Percentiles rank a stretch among this genome's conserved stretches.
phyloP scores from a whole-genome alignment of 2,113 vertebrate species.

The Ailurus styani region DNA sequence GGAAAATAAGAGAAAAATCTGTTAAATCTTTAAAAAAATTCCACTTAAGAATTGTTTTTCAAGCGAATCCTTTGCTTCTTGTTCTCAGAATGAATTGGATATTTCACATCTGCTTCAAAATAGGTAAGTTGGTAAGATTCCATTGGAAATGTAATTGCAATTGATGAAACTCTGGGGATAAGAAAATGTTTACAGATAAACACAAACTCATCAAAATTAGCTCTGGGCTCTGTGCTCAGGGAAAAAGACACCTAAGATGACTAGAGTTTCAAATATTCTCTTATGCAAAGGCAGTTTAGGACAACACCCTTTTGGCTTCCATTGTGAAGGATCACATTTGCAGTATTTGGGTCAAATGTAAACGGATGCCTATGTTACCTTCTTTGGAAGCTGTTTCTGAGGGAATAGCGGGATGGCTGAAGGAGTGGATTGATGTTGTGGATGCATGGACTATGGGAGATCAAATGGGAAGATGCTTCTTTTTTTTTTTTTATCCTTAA shows the following conservation, averaged over 20 bases:
- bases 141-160: neutral
- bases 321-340: neutral
- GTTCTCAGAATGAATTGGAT: neutral
- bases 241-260: neutral
- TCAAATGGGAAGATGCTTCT: neutral
- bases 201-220: neutral
- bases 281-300: neutral
- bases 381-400: neutral
- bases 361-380: neutral
- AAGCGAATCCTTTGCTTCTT: neutral
- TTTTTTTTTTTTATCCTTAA: neutral
- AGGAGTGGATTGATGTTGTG: neutral
- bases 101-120: neutral
- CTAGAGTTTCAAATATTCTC: neutral
- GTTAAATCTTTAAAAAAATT: neutral
- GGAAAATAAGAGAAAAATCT: neutral
- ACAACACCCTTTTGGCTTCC: neutral
- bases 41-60: neutral
- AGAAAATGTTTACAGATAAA: neutral
- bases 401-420: neutral
- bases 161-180: neutral
- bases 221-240: neutral
- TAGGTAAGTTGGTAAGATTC: neutral
- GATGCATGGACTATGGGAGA: neutral
- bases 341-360: neutral